These are phyloP conservation scores for Ommatoiulus sabulosus DNA, from an alignment of 2,888 invertebrate genomes.

Conservation along the genomic window DNA sequence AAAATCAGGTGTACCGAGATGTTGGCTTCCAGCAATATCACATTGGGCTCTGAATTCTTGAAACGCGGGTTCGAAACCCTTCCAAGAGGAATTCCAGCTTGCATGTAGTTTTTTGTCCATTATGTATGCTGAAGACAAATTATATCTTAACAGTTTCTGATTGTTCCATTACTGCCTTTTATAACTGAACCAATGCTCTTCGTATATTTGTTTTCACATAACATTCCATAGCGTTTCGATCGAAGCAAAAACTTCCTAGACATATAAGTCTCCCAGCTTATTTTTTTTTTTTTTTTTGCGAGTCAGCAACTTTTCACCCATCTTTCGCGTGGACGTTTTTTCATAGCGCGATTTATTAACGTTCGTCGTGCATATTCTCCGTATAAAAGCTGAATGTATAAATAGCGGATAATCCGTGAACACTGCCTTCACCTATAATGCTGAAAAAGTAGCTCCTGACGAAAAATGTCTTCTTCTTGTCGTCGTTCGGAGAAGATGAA, in stretches of 20 bases:
- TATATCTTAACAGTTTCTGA: too few relatives aligned
- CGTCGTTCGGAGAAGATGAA: slow-evolving; percentile 12
- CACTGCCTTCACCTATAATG: neutral
- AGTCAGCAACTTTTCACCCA: neutral
- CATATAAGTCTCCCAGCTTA: neutral
- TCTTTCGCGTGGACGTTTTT: neutral
- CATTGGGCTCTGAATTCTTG: too few relatives aligned
- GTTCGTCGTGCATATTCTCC: neutral
- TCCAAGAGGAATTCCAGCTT: too few relatives aligned
- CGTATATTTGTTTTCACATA: too few relatives aligned
- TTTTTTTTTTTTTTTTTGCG: neutral
- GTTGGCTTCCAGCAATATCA: too few relatives aligned
- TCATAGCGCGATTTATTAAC: slow-evolving; percentile 24
- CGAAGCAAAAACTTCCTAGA: neutral
- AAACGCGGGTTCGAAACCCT: too few relatives aligned
- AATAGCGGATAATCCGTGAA: neutral
- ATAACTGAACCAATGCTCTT: too few relatives aligned
- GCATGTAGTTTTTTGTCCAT: slow-evolving; percentile 1
- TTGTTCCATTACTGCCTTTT: too few relatives aligned
- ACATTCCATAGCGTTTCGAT: too few relatives aligned
- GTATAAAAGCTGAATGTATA: neutral
- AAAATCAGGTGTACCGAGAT: too few relatives aligned
- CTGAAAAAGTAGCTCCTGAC: neutral
- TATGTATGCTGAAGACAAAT: neutral
- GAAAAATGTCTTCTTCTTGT: neutral